Evolutionary conservation across 35 echinoderm and acorn worm genomes (phyloP).

Genomic region (Diadema setosum): DNA sequence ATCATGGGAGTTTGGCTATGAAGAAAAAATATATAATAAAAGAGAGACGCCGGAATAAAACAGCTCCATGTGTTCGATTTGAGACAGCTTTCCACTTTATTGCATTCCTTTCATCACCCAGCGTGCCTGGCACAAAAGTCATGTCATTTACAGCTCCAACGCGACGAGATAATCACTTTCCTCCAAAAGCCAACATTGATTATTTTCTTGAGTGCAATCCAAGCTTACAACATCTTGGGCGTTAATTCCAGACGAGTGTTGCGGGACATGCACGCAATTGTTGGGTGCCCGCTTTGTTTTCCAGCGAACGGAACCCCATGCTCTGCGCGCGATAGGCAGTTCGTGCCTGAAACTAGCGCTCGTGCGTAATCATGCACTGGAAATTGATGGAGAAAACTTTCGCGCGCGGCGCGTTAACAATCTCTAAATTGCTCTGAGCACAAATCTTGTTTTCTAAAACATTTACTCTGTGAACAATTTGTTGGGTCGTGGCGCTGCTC

Average conservation of each 20-base stretch:
- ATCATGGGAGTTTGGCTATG: no score
- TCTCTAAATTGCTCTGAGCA: background rate
- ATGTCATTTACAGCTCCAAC: background rate
- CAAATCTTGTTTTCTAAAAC: background rate
- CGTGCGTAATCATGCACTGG: background rate
- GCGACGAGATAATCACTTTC: background rate
- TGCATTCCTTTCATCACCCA: no score
- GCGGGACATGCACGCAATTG: background rate
- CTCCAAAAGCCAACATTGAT: no score
- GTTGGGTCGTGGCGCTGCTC: no score
- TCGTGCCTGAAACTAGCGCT: constrained; percentile 2
- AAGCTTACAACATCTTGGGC: background rate
- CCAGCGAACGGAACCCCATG: background rate
- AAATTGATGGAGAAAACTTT: background rate
- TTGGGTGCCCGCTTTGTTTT: background rate
- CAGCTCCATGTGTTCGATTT: no score
- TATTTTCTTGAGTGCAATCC: background rate
- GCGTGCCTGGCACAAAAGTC: background rate
- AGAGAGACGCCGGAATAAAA: no score
- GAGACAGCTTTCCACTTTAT: no score
- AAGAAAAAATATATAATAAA: no score
- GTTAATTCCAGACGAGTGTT: background rate
- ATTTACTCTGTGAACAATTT: no score
- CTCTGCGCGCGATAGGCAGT: background rate
- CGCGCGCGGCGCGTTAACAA: background rate